A percentile compares a stretch with the other conserved stretches of the same genome.
Conservation (phyloP, 2,888 invertebrate species). For the Yponomeuta evonymella region DNA sequence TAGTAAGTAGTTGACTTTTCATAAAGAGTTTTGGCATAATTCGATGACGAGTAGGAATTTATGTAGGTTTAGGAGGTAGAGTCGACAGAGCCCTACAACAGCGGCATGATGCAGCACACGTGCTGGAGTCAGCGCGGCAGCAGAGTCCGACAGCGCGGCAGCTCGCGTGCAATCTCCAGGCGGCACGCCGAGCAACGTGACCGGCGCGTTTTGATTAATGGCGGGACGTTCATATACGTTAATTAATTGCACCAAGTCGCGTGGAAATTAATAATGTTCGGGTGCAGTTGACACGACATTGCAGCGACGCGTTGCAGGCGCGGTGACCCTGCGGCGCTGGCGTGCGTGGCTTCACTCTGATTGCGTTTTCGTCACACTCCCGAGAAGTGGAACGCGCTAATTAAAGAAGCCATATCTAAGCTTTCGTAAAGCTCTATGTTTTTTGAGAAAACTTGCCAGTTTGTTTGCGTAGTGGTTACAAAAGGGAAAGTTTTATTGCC, state of each 20-base stretch:
- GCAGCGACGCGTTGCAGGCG: conserved; percentile 26
- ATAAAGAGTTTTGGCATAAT: no score
- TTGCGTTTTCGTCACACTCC: conserved; percentile 43
- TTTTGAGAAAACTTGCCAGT: conserved; percentile 6
- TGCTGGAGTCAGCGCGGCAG: background rate
- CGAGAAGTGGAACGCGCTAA: conserved; percentile 39
- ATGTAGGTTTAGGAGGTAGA: no score
- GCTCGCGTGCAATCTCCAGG: background rate
- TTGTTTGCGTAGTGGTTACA: background rate
- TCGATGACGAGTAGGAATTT: background rate
- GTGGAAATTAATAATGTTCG: conserved; percentile 62
- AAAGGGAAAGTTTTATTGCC: background rate
- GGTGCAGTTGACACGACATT: conserved; percentile 61
- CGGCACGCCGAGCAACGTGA: conserved; percentile 33
- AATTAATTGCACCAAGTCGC: conserved; percentile 53
- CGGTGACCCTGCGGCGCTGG: conserved; percentile 29
- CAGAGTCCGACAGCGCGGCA: background rate
- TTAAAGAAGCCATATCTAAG: conserved; percentile 55
- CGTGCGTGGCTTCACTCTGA: conserved; percentile 31
- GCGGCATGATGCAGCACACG: no score
- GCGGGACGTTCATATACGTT: conserved; percentile 47
- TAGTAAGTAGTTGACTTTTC: no score
- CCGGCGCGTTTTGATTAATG: conserved; percentile 51
- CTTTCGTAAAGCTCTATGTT: background rate
- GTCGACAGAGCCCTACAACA: background rate